Evolutionary conservation across 1,140 invertebrate species (phyloP).

Genomic region (Drosophila pachea): DNA sequence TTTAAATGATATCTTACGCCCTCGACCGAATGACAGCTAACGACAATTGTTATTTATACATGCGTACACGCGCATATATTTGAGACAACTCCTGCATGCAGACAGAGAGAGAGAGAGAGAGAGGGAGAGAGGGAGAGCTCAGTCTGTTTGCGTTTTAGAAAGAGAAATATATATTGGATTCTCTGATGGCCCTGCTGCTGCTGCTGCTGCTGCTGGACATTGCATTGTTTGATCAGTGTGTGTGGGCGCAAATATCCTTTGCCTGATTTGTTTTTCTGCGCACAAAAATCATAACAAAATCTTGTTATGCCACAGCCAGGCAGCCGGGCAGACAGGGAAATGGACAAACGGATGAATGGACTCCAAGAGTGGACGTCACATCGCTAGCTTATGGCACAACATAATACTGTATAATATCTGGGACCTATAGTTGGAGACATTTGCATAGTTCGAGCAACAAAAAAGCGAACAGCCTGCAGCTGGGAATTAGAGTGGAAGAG

Average conservation of each 20-base stretch:
- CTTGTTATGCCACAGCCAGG: constrained; percentile 59
- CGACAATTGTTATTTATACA: constrained; percentile 2
- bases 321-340: constrained; percentile 13
- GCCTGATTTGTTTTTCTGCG: constrained; percentile 58
- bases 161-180: constrained; percentile 2
- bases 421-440: constrained; percentile 37
- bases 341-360: constrained; percentile 5
- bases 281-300: constrained; percentile 52
- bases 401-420: constrained; percentile 45
- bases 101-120: no score
- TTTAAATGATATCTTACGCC: constrained; percentile 2
- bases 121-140: background rate
- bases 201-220: constrained; percentile 3
- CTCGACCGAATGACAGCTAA: background rate
- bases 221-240: constrained; percentile 12
- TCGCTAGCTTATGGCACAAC: constrained; percentile 20
- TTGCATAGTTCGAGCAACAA: constrained; percentile 13
- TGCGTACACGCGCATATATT: background rate
- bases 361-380: constrained; percentile 9
- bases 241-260: constrained; percentile 41
- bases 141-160: background rate
- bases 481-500: constrained; percentile 18
- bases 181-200: background rate
- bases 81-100: background rate
- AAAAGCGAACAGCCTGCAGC: constrained; percentile 15